Percentiles rank a stretch among this genome's conserved stretches.
Evolutionary conservation across 2,797 vertebrate genomes (phyloP).

Genomic region (Siniperca undulata): DNA sequence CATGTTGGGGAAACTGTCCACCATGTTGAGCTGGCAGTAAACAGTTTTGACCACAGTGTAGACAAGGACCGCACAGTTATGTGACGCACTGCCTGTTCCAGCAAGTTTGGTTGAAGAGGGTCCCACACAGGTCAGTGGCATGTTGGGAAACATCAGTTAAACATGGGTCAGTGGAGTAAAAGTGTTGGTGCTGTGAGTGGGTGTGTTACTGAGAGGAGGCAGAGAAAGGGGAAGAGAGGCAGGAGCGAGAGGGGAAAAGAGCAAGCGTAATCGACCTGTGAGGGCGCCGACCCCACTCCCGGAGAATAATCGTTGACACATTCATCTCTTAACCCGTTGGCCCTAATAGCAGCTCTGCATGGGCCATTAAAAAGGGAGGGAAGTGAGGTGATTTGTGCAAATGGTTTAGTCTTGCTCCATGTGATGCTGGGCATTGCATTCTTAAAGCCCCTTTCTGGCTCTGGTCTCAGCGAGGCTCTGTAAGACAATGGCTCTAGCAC

Average conservation of each 20-base stretch:
- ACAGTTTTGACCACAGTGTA: constrained; percentile 28
- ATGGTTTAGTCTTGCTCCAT: constrained; percentile 65
- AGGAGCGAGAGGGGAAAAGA: constrained; percentile 13
- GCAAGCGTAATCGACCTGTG: constrained; percentile 46
- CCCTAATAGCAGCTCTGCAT: constrained; percentile 74
- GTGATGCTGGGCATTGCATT: constrained; percentile 49
- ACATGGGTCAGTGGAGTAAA: constrained; percentile 47
- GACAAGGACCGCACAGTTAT: constrained; percentile 6
- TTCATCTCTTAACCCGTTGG: constrained; percentile 81
- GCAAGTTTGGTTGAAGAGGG: constrained; percentile 21
- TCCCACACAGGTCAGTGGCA: constrained; percentile 30
- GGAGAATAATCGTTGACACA: constrained; percentile 80
- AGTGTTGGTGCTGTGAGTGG: constrained; percentile 13
- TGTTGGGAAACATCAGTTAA: constrained; percentile 49
- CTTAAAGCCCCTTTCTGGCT: constrained; percentile 71
- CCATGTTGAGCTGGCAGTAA: constrained; percentile 40
- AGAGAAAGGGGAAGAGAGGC: constrained; percentile 13
- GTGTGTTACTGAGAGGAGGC: constrained; percentile 7
- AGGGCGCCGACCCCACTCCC: constrained; percentile 77
- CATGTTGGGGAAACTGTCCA: constrained; percentile 12
- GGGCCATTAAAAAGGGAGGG: constrained; percentile 75
- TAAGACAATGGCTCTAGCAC: constrained; percentile 71
- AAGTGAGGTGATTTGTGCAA: constrained; percentile 77
- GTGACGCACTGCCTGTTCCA: constrained; percentile 10
- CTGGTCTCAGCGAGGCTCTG: constrained; percentile 49